Conservation (phyloP, 2,888 invertebrate species). For the Chymomyza caudatula region DNA sequence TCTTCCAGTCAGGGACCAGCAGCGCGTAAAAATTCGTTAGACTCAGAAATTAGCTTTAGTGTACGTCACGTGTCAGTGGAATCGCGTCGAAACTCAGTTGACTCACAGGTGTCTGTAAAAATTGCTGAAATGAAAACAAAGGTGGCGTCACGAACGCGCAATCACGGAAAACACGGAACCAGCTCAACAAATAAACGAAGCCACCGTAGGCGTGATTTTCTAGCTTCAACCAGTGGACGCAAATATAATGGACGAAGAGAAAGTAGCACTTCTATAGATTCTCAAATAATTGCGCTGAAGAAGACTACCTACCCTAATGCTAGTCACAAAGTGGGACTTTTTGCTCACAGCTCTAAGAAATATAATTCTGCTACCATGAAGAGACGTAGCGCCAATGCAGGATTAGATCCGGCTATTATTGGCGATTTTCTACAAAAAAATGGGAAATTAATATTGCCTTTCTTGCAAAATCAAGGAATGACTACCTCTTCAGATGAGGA, state of each 20-base stretch:
- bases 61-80: conserved; percentile 90
- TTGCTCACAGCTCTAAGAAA: conserved; percentile 74
- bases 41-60: conserved; percentile 87
- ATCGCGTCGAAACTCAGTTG: conserved; percentile 90
- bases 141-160: conserved; percentile 80
- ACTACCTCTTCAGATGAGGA: conserved; percentile 78
- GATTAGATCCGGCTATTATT: conserved; percentile 74
- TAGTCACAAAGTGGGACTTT: conserved; percentile 75
- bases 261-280: conserved; percentile 90
- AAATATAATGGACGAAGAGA: conserved; percentile 78
- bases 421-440: conserved; percentile 75
- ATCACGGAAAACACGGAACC: conserved; percentile 62
- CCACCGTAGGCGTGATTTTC: conserved; percentile 73
- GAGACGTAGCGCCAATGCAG: conserved; percentile 73
- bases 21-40: conserved; percentile 81
- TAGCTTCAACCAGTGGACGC: conserved; percentile 68
- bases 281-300: conserved; percentile 81
- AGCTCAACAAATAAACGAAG: conserved; percentile 63
- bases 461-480: conserved; percentile 77
- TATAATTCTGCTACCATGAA: conserved; percentile 58
- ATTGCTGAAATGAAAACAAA: conserved; percentile 91
- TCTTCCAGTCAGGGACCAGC: conserved; percentile 80
- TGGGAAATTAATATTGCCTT: conserved; percentile 77
- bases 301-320: conserved; percentile 76
- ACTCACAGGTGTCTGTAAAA: conserved; percentile 90